Conservation (phyloP, 2,113 vertebrate genomes). For the Mixornis gularis region DNA sequence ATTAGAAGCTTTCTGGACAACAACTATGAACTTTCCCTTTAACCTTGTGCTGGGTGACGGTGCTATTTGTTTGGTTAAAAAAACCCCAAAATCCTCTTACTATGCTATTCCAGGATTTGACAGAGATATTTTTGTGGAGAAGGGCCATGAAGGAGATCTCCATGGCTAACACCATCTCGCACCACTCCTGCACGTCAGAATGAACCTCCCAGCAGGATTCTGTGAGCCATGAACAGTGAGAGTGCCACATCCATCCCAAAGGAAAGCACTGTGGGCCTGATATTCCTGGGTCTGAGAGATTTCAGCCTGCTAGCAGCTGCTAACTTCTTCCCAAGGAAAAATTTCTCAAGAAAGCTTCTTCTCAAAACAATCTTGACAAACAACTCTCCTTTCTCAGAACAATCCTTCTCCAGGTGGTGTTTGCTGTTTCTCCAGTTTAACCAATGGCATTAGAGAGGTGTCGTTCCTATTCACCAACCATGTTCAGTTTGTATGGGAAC, state of each 20-base stretch:
- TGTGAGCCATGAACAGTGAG: accelerated
- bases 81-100: neutral
- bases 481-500: too few species aligned
- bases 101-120: neutral
- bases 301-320: too few species aligned
- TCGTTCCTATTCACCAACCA: too few species aligned
- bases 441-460: too few species aligned
- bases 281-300: too few species aligned
- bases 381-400: too few species aligned
- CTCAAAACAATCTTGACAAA: too few species aligned
- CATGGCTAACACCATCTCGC: accelerated
- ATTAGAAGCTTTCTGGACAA: neutral
- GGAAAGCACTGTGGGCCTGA: neutral
- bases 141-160: neutral
- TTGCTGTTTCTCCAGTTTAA: too few species aligned
- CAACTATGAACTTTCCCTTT: neutral
- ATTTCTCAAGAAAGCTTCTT: too few species aligned
- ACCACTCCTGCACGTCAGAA: accelerated
- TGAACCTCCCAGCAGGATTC: neutral
- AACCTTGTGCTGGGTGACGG: neutral
- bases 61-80: neutral
- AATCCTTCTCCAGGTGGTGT: too few species aligned
- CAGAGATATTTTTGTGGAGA: neutral
- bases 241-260: accelerated
- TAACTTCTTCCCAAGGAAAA: too few species aligned